Base-by-base conservation (phyloP, 2,113 vertebrate species). In the Atrichornis clamosus region DNA sequence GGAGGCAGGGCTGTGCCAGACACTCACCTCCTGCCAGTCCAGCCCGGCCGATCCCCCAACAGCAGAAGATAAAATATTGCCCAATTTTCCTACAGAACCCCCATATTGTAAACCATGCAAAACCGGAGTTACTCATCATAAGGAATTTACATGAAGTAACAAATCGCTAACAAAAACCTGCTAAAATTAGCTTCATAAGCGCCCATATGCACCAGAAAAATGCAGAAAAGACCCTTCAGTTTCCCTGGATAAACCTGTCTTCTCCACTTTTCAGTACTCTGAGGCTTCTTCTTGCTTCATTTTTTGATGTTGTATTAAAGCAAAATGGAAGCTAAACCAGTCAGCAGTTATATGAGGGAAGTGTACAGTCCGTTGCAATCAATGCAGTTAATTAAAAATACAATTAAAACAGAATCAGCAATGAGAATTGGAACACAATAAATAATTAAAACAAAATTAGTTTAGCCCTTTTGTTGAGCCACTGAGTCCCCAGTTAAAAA, bases 341-440 rank as follows among this genome's bases (percentile, higher is more conserved):
- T 26, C 82, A 83, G 35, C 37, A 84, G 60, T 89, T 87, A 28
- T 11, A 8, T 27, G 88, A 84, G 53, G 23, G 49, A 86, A 84
- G 41, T 11, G 49, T 56, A 75, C 73, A 75, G 86, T 59, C 73
- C 77, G 53, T 39, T 84, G 56, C 18, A 94, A 94, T 96, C 88
- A 88, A 95, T 96, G 73, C 37, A 90, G 79, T 94, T 96, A 97
- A 97, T 96, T 96, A 96, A 97, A 96, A 96, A 95, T 92, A 89
- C 85, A 92, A 84, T 96, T 95, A 96, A 90, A 94, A 44, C 42
- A 75, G 92, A 93, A 89, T 44, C 68, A 78, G 85, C 80, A 72
- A 90, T 68, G 93, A 93, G 95, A 94, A 78, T 17, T 92, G 74
- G 73, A 93, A 87, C 90, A 93, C 79, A 92, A 81, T 84, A 94